Evolutionary conservation across 2,888 invertebrate genomes (phyloP), one percentile per base, ranked within the genome.

Genomic region (Drosophila eohydei): DNA sequence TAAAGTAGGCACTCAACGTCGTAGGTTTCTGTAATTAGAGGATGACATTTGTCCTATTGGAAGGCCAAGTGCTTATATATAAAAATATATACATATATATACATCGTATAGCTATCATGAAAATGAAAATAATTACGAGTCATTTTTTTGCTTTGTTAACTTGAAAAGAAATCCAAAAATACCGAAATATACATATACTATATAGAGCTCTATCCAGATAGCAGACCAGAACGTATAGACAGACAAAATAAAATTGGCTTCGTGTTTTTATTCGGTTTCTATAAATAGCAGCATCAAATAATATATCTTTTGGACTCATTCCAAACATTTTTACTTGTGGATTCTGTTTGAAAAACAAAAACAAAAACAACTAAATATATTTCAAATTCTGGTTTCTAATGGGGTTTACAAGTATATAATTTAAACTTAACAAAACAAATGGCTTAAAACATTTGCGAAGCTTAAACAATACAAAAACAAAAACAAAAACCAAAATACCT

Each of bases 271-370:
- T 81, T 64, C 63, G 38, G 61, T 52, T 44, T 32, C 76, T 80
- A 78, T 67, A 79, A 88, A 88, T 82, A 82, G 40, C 55, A 38
- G 40, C 60, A 78, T 68, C 61, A 66, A 76, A 62, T 71, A 66
- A 65, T 59, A 67, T 21, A 63, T 48, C 68, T 88, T 88, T 84
- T 90, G 90, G 90, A 84, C 72, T 71, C 78, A 71, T 83, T 84
- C 90, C 84, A 84, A 84, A 55, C 71, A 65, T 51, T 65, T 68
- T 89, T 86, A 86, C 87, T 83, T 83, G 67, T 44, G 36, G n/a
- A 48, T 56, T 46, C 51, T 46, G 36, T 52, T 72, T 28, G 28
- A 16, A 16, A 12, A 58, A 48, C 2, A 32, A 41, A 55, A 61
- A 16, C 30, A 32, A 36, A 26, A 32, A 16, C 5, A 8, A 7